Base-by-base conservation (phyloP, 1,140 invertebrate species). In the Zaprionus camerounensis region DNA sequence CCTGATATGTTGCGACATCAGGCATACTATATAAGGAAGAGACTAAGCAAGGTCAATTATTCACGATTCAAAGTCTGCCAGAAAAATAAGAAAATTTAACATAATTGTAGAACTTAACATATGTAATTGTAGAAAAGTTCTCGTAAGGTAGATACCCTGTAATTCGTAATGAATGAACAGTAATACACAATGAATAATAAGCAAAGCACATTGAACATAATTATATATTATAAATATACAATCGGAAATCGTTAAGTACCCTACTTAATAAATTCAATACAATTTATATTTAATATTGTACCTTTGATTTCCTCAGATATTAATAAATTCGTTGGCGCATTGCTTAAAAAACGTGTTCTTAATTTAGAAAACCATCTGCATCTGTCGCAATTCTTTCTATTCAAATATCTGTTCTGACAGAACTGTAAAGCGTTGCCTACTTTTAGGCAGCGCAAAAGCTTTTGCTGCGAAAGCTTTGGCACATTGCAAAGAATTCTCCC, bases 391-490 rank as follows among this genome's bases (percentile, higher is more conserved):
- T 26, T 31, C 28, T 31, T 31, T 31, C 24, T 3, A 20, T 51
- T 49, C 41, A 31, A 28, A 6, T 44, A 7, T 6, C 3, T n/a
- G 20, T 61, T 22, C 41, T 17, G 5, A 17, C 1, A 6, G 2
- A n/a, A 12, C 17, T n/a, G 13, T 2, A 56, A 26, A 24, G 0
- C 12, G 5, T 58, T 67, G 71, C 64, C 63, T 73, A 73, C 71
- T 73, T 73, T 73, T 53, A 73, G 71, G 71, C 71, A 13, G 5
- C 2, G 0, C 9, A 36, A 58, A 66, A 71, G 36, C 24, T 63
- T n/a, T 53, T 13, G 51, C 15, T n/a, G 15, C 15, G 6, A 56
- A 58, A 67, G 64, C 55, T 67, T 44, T 49, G 3, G 26, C 15
- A 9, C 38, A 3, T 9, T 34, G 51, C 6, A 12, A 12, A 66